Percentiles rank a stretch among this genome's conserved stretches.
Evolutionary conservation across 2,113 vertebrate genomes (phyloP).

Genomic region (Equus przewalskii): DNA sequence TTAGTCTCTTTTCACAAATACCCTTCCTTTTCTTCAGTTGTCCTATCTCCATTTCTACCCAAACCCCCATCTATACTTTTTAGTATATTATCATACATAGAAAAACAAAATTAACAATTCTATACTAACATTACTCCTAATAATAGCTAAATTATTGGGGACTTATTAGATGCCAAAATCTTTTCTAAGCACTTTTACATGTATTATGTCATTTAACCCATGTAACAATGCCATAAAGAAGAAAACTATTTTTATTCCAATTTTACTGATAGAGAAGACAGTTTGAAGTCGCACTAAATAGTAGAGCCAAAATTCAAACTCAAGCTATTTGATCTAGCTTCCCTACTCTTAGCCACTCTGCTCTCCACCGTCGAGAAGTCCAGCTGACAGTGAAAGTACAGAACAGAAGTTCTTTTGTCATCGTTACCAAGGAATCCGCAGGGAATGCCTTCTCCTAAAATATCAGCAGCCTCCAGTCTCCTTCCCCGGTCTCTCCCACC

Average conservation of each 20-base stretch:
- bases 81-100: not conserved
- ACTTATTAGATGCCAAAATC: not conserved
- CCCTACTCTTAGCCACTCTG: not conserved
- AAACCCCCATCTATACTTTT: not conserved
- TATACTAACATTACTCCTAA: not conserved
- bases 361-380: not conserved
- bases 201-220: not conserved
- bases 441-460: not conserved
- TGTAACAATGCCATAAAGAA: not conserved
- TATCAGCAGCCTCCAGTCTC: not conserved
- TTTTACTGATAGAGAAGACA: not conserved
- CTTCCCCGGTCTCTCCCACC: too few species aligned
- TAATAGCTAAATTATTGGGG: not conserved
- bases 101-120: slow-evolving; percentile 25
- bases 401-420: slow-evolving; percentile 8
- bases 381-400: not conserved
- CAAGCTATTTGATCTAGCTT: not conserved
- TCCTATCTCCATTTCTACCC: not conserved
- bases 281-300: not conserved
- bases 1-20: slow-evolving; percentile 19
- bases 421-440: not conserved
- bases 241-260: not conserved
- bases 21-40: not conserved
- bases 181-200: not conserved
- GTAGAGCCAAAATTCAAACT: not conserved